Conservation (phyloP, 2,113 vertebrate genomes). For the Sphaerodactylus townsendi region DNA sequence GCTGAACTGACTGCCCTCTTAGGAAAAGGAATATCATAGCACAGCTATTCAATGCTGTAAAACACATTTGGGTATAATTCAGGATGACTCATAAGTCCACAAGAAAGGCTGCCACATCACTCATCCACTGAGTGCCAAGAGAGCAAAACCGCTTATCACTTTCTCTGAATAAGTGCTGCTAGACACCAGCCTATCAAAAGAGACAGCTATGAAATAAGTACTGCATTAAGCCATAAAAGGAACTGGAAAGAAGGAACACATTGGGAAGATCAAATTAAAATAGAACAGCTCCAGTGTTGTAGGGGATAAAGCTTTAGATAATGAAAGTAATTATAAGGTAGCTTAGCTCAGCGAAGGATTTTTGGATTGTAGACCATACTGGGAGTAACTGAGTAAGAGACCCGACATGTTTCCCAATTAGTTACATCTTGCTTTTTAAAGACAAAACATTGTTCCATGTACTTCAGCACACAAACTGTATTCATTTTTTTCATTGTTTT, state of each 20-base stretch:
- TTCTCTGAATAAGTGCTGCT: constrained; percentile 18
- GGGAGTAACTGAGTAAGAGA: not conserved
- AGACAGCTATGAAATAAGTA: not conserved
- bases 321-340: not conserved
- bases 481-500: not conserved
- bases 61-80: not conserved
- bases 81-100: constrained; percentile 14
- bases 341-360: not conserved
- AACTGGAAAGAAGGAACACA: not conserved
- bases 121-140: not conserved
- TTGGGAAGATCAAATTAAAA: constrained; percentile 20
- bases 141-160: constrained; percentile 1
- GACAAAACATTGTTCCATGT: no score
- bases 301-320: constrained; percentile 29
- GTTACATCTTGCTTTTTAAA: not conserved
- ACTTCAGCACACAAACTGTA: not conserved
- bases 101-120: not conserved
- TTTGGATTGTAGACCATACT: not conserved
- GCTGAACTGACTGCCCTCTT: no score
- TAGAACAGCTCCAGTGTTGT: constrained; percentile 14
- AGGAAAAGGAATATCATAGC: no score
- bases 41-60: no score
- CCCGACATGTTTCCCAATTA: not conserved
- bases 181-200: not conserved
- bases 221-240: constrained; percentile 4